These are phyloP conservation scores for Cosmia pyralina DNA, from an alignment of 2,888 invertebrate genomes.

Conservation along the genomic window DNA sequence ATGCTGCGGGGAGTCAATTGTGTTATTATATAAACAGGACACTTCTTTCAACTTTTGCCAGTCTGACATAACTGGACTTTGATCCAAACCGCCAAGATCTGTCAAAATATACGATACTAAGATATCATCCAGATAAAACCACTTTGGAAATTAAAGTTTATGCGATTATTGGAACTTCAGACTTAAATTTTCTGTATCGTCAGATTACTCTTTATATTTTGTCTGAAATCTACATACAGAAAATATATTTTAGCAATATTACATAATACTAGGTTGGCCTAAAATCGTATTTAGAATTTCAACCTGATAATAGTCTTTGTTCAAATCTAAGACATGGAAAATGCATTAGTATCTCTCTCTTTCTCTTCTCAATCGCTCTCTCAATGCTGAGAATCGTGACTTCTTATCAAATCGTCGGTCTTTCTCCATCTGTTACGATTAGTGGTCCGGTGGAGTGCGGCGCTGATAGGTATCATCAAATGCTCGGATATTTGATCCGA, in stretches of 20 bases:
- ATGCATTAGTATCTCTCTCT: too few relatives aligned
- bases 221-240: accelerated
- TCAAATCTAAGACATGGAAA: not conserved
- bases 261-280: not conserved
- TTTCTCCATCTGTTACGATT: too few relatives aligned
- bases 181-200: not conserved
- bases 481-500: too few relatives aligned
- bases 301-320: slow-evolving; percentile 11
- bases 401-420: too few relatives aligned
- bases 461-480: too few relatives aligned
- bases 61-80: slow-evolving; percentile 95
- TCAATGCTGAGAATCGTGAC: too few relatives aligned
- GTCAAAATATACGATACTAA: slow-evolving; percentile 36
- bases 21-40: slow-evolving; percentile 91
- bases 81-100: slow-evolving; percentile 96
- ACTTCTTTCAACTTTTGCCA: slow-evolving; percentile 96
- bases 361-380: too few relatives aligned
- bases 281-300: not conserved
- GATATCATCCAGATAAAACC: not conserved
- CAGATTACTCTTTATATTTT: not conserved
- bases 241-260: not conserved
- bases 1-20: slow-evolving; percentile 92
- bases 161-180: not conserved
- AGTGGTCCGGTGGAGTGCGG: too few relatives aligned
- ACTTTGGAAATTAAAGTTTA: not conserved